phyloP scores from a whole-genome alignment of 2,797 vertebrate species.

The Rhodeus uyekii region DNA sequence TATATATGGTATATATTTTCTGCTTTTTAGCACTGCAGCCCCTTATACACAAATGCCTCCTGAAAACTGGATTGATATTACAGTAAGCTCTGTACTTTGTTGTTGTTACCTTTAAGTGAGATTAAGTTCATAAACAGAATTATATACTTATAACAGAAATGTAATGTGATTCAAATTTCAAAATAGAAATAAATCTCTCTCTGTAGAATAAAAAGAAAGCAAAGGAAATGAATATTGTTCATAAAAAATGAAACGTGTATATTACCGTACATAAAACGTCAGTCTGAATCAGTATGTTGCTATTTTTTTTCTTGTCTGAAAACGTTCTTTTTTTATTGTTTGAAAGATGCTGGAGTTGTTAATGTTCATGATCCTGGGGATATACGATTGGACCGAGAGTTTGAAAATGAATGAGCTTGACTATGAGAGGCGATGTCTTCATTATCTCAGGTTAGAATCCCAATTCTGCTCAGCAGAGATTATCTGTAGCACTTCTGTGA shows the following conservation, averaged over 20 bases:
- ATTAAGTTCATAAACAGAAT: not conserved
- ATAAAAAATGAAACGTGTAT: too few species aligned
- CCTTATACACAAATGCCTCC: not conserved
- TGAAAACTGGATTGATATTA: not conserved
- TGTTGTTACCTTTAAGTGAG: too few species aligned
- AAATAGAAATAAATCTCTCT: too few species aligned
- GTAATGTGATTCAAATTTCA: too few species aligned
- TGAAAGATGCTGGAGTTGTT: too few species aligned
- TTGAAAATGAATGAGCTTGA: not conserved
- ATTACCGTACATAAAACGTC: not conserved
- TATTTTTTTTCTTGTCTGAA: too few species aligned
- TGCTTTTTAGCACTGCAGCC: not conserved
- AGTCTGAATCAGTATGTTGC: too few species aligned
- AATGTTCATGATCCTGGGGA: not conserved
- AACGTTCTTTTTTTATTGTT: too few species aligned
- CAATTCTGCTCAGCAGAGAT: not conserved
- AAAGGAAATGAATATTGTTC: not conserved
- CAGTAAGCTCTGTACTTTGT: not conserved
- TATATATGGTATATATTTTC: too few species aligned
- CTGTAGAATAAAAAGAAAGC: not conserved
- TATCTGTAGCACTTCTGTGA: not conserved
- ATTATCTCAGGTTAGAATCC: not conserved
- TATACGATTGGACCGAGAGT: not conserved
- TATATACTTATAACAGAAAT: too few species aligned
- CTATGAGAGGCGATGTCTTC: not conserved